Evolutionary conservation across 2,797 vertebrate genomes (phyloP), one percentile per base, ranked within the genome.

Genomic region (Rhinichthys osculus): DNA sequence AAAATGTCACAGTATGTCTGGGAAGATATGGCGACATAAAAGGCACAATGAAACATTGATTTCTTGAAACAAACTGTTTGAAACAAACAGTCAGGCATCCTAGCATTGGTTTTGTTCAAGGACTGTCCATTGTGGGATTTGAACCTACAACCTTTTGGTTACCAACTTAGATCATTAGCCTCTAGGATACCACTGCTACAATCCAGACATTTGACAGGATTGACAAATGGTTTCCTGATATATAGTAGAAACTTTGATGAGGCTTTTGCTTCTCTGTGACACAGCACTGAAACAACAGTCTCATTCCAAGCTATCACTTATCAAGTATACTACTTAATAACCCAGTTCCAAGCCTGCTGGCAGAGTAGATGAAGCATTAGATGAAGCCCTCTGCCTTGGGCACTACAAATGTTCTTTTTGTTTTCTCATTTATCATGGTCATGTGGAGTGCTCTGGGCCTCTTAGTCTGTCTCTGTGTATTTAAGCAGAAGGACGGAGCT

Each of bases 341-440:
- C 73, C 62, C 47, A 66, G 33, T 76, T 77, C n/a, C 23, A 67
- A 78, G 38, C 74, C 74, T 84, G 50, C 64, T 84, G 64, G 83
- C 62, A 84, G 66, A 78, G 57, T 78, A 74, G n/a, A 57, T 54
- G 80, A 50, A 62, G 57, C 71, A 50, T 76, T 76, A 74, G 40
- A 73, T 17, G 10, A 84, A 57, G 52, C 33, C 33, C 38, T 83
- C 54, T 78, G 66, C 81, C 47, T 79, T 16, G 52, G 74, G 78
- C 64, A 30, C 50, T 62, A 54, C 69, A 84, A 80, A 81, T 73
- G 78, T 82, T 87, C 69, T 54, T 79, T 78, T 44, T 85, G 83
- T 78, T 44, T 30, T 89, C 78, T 67, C 64, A 77, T 86, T 81
- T 81, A 76, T 86, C 79, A 69, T 70, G 71, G 73, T 82, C 50